Conservation (phyloP, 2,888 invertebrate genomes). For the Mayetiola destructor region DNA sequence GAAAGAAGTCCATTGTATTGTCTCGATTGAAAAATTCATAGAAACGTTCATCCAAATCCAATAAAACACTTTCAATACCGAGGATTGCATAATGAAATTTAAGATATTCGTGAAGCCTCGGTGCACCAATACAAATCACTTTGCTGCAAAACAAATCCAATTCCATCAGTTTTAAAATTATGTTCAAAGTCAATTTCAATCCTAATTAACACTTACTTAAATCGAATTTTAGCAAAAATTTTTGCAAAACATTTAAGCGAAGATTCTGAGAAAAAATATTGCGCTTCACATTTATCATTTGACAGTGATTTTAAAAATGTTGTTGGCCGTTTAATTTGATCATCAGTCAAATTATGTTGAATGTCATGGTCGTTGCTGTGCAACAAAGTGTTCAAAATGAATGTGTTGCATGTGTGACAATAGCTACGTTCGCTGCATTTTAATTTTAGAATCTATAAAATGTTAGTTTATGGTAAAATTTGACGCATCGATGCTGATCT, state of each 20-base stretch:
- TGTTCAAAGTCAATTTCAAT: too few relatives aligned
- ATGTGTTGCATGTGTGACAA: conserved; percentile 48
- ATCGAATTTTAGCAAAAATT: conserved; percentile 44
- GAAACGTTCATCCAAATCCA: conserved; percentile 70
- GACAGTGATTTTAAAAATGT: conserved; percentile 52
- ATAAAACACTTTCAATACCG: conserved; percentile 45
- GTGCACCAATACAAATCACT: conserved; percentile 75
- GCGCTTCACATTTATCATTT: conserved; percentile 69
- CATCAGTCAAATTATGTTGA: conserved; percentile 39
- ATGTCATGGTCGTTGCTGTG: conserved; percentile 38
- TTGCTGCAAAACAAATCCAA: conserved; percentile 37
- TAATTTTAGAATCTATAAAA: conserved; percentile 34
- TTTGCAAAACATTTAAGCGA: conserved; percentile 49
- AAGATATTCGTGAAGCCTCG: conserved; percentile 59
- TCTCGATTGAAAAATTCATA: conserved; percentile 41
- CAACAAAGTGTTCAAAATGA: conserved; percentile 29
- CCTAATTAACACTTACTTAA: conserved; percentile 35
- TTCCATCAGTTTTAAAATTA: not conserved
- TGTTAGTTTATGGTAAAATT: not conserved
- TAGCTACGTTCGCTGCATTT: conserved; percentile 41
- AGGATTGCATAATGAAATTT: conserved; percentile 25
- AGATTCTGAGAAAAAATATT: conserved; percentile 66
- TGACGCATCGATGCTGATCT: conserved; percentile 18
- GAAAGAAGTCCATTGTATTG: conserved; percentile 48
- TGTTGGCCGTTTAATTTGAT: conserved; percentile 47